Percentiles rank a stretch among this genome's conserved stretches.
Conservation (phyloP, 2,113 vertebrate genomes). For the Lycaon pictus region DNA sequence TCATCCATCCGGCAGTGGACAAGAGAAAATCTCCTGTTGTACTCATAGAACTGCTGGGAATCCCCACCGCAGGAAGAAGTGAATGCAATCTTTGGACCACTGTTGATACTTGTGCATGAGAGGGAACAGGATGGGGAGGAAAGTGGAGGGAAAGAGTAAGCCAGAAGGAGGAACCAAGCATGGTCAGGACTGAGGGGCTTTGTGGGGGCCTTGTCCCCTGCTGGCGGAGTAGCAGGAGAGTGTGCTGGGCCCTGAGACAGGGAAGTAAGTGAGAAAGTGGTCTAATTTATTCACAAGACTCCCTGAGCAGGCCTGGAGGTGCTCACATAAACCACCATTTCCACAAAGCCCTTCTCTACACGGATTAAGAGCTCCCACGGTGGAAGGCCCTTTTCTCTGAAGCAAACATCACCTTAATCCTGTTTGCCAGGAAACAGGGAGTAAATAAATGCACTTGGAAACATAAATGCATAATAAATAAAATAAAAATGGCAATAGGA, state of each 20-base stretch:
- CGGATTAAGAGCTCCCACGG: not conserved
- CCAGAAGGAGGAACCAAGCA: accelerated
- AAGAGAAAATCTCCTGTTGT: not conserved
- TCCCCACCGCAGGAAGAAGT: too few species aligned
- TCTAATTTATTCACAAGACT: not conserved
- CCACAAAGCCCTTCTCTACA: not conserved
- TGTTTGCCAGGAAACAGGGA: not conserved
- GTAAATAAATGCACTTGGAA: conserved; percentile 69
- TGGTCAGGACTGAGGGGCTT: accelerated
- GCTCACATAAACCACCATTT: not conserved
- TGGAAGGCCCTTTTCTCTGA: not conserved
- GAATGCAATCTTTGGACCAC: too few species aligned
- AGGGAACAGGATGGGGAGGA: not conserved
- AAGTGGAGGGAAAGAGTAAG: not conserved
- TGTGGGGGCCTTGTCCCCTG: not conserved
- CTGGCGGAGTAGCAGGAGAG: not conserved
- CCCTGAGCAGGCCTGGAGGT: not conserved
- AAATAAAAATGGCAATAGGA: conserved; percentile 61
- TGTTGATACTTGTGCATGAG: accelerated
- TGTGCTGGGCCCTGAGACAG: not conserved
- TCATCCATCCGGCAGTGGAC: not conserved
- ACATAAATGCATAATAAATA: conserved; percentile 62
- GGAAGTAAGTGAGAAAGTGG: too few species aligned
- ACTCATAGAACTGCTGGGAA: not conserved
- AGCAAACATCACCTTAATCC: not conserved